Conservation (phyloP, 2,113 vertebrate genomes). For the Varanus salvator region DNA sequence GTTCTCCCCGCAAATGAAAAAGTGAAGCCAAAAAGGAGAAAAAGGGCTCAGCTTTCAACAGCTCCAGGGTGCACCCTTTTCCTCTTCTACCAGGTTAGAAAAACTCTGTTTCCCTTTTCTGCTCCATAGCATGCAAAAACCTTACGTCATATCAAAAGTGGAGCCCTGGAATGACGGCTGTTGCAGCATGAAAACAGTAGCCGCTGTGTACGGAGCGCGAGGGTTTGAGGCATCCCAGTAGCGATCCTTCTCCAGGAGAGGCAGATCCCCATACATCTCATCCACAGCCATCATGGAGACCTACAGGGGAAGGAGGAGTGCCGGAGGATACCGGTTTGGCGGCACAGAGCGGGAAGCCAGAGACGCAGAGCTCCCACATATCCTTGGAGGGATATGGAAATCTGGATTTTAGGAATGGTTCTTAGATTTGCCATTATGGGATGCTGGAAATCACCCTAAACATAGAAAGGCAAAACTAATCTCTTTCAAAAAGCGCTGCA, state of each 20-base stretch:
- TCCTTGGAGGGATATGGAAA: not conserved
- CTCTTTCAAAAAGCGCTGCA: not conserved
- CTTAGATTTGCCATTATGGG: not conserved
- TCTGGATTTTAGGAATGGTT: not conserved
- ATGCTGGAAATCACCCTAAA: too few species aligned
- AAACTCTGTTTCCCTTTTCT: not conserved
- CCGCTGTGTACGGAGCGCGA: constrained; percentile 87
- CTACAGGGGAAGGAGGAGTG: constrained; percentile 31
- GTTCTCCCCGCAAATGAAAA: too few species aligned
- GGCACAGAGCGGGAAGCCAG: too few species aligned
- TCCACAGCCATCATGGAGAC: constrained; percentile 94
- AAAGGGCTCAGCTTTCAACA: not conserved
- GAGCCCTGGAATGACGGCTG: constrained; percentile 92
- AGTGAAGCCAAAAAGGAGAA: too few species aligned
- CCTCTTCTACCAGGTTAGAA: not conserved
- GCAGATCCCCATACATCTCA: constrained; percentile 91
- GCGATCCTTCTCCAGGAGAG: constrained; percentile 85
- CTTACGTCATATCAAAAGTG: constrained; percentile 92
- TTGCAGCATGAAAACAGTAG: constrained; percentile 84
- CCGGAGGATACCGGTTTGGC: not conserved
- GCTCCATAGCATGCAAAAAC: too few species aligned
- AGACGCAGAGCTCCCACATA: too few species aligned
- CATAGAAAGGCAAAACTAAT: not conserved
- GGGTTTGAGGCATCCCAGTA: constrained; percentile 91
- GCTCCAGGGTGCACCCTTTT: not conserved